A percentile compares a stretch with the other conserved stretches of the same genome.
phyloP scores from a whole-genome alignment of 1,140 invertebrate genomes.

The Dreissena rostriformis region DNA sequence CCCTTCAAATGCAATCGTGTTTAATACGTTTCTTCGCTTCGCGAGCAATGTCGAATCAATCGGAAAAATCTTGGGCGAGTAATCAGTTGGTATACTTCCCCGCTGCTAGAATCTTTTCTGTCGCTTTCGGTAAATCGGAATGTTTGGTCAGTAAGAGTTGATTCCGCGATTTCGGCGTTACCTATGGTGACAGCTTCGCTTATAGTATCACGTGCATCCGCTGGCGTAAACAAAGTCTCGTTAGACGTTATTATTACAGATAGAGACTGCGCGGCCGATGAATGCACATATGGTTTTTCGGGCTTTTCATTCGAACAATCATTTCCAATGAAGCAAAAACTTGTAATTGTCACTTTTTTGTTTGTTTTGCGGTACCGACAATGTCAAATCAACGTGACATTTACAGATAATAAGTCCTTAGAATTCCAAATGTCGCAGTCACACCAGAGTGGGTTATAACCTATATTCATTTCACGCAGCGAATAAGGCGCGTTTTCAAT shows the following conservation, averaged over 20 bases:
- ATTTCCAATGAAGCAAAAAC: constrained; percentile 25
- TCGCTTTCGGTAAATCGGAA: not conserved
- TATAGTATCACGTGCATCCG: not conserved
- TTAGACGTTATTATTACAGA: not conserved
- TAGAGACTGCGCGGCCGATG: not conserved
- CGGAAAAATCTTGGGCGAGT: not conserved
- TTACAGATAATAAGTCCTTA: constrained; percentile 9
- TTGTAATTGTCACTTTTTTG: constrained; percentile 7
- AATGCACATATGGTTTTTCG: not conserved
- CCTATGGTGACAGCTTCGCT: too few species aligned
- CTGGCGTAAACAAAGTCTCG: not conserved
- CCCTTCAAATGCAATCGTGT: not conserved
- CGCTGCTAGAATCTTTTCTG: not conserved
- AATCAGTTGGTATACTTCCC: not conserved
- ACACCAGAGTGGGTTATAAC: constrained; percentile 28
- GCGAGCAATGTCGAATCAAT: constrained; percentile 10
- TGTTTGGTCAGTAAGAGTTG: too few species aligned
- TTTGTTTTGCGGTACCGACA: not conserved
- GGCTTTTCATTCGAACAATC: not conserved
- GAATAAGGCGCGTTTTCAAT: constrained; percentile 15
- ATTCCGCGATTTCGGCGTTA: too few species aligned
- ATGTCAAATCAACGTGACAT: constrained; percentile 8
- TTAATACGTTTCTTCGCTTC: not conserved
- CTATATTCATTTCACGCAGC: constrained; percentile 23
- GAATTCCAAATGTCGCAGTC: constrained; percentile 13